A percentile compares a stretch with the other conserved stretches of the same genome.
Conservation (phyloP, 2,113 vertebrate genomes). For the Erythrolamprus reginae region DNA sequence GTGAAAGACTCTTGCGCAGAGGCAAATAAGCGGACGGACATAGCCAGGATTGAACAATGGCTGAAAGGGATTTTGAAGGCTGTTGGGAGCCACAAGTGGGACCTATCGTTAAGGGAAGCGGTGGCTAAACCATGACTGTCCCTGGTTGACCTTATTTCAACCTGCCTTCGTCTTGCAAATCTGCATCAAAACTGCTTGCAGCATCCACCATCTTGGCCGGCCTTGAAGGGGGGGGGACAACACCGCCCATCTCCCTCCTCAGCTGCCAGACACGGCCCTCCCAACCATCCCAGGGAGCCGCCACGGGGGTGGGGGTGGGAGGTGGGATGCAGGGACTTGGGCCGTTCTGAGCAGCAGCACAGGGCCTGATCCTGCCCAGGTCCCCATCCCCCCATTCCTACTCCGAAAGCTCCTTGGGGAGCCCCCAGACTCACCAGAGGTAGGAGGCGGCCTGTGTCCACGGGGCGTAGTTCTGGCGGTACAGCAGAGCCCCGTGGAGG, state of each 20-base stretch:
- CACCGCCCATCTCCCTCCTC: neutral
- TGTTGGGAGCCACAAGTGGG: neutral
- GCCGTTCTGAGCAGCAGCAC: neutral
- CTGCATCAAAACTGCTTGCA: neutral
- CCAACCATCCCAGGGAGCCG: neutral
- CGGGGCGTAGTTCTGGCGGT: conserved; percentile 67
- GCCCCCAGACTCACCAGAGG: neutral
- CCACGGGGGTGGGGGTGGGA: too few relatives aligned
- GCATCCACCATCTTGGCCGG: neutral
- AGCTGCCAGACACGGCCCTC: too few relatives aligned
- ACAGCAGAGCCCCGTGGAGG: conserved; percentile 70
- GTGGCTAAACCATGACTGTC: neutral
- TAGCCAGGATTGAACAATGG: neutral
- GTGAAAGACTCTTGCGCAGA: neutral
- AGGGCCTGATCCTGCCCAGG: neutral
- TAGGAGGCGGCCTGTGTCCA: conserved; percentile 39
- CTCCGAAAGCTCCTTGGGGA: neutral
- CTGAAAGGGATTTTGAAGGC: neutral
- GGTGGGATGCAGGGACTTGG: neutral
- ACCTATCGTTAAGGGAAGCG: neutral
- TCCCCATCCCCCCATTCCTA: neutral
- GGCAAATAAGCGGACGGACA: too few relatives aligned
- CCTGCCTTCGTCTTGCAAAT: neutral
- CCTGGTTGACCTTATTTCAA: neutral
- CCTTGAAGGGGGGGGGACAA: neutral